These are phyloP conservation scores for Eurytoma californica DNA, from an alignment of 2,888 invertebrate species.

Conservation along the genomic window DNA sequence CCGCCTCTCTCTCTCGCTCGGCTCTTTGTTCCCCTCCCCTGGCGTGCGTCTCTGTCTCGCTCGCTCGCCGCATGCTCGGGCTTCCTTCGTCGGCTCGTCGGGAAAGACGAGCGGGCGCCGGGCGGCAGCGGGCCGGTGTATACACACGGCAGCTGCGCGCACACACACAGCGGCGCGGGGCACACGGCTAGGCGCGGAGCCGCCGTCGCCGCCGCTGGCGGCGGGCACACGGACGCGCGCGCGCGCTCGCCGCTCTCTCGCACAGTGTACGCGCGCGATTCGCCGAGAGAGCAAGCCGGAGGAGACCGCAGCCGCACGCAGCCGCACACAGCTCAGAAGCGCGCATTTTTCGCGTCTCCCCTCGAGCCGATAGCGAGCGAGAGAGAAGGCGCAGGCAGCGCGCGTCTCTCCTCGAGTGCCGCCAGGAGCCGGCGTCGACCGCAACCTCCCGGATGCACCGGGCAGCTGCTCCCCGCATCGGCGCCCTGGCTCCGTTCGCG, in stretches of 20 bases:
- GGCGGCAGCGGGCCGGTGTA: constrained; percentile 52
- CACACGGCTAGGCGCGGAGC: background rate
- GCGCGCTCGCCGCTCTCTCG: background rate
- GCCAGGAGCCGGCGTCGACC: background rate
- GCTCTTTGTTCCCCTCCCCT: constrained; percentile 45
- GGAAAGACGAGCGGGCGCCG: constrained; percentile 42
- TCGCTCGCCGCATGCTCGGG: constrained; percentile 13
- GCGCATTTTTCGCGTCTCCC: background rate
- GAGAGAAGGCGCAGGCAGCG: too few species aligned
- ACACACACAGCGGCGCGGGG: background rate
- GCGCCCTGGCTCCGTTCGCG: background rate
- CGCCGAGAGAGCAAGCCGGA: background rate
- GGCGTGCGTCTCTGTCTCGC: constrained; percentile 38
- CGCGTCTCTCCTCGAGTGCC: background rate
- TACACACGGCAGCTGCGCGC: constrained; percentile 57
- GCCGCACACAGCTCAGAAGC: background rate
- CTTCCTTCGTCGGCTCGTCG: background rate
- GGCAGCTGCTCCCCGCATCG: background rate
- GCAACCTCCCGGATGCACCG: too few species aligned
- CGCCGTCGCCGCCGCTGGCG: background rate
- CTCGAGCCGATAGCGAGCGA: background rate
- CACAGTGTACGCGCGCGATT: constrained; percentile 22
- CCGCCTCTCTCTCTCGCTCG: constrained; percentile 36
- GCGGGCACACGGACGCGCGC: background rate
- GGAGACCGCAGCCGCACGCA: background rate